A percentile compares a stretch with the other conserved stretches of the same genome.
Evolutionary conservation across 1,140 invertebrate species (phyloP).

Genomic region (Matsumurasca onukii): DNA sequence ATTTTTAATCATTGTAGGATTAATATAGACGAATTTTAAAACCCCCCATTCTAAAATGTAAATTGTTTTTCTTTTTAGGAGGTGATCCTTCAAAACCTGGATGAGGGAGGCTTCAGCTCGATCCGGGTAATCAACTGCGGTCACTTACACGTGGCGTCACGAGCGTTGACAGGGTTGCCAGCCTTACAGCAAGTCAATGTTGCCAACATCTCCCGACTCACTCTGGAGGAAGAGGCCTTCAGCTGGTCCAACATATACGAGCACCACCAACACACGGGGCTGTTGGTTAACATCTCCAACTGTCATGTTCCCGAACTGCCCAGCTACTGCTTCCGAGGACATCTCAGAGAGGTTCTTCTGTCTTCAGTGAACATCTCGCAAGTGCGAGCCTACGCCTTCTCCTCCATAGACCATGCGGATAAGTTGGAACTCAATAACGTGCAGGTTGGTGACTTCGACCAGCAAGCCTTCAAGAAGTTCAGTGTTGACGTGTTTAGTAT

Average conservation of each 20-base stretch:
- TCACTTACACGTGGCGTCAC: conserved; percentile 26
- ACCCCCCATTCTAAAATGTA: too few species aligned
- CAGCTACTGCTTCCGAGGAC: conserved; percentile 66
- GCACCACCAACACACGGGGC: conserved; percentile 40
- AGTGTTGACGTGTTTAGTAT: conserved; percentile 55
- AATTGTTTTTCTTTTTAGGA: too few species aligned
- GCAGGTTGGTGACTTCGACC: conserved; percentile 59
- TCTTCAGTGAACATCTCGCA: conserved; percentile 58
- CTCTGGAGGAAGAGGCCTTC: conserved; percentile 46
- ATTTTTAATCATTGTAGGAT: too few species aligned
- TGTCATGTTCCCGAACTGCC: conserved; percentile 58
- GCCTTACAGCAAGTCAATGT: conserved; percentile 53
- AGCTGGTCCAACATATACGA: conserved; percentile 46
- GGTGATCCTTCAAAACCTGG: neutral
- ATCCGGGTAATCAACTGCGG: conserved; percentile 37
- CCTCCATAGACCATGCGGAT: conserved; percentile 59
- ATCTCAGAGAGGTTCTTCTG: conserved; percentile 65
- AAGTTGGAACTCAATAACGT: conserved; percentile 57
- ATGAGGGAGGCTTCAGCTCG: neutral
- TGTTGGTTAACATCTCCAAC: conserved; percentile 48
- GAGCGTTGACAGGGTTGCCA: conserved; percentile 41
- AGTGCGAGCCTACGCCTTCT: conserved; percentile 70
- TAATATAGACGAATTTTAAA: too few species aligned
- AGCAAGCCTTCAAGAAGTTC: conserved; percentile 78
- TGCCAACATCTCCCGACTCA: conserved; percentile 52